Conservation (phyloP, 2,797 vertebrate genomes). For the Oryzias sinensis region DNA sequence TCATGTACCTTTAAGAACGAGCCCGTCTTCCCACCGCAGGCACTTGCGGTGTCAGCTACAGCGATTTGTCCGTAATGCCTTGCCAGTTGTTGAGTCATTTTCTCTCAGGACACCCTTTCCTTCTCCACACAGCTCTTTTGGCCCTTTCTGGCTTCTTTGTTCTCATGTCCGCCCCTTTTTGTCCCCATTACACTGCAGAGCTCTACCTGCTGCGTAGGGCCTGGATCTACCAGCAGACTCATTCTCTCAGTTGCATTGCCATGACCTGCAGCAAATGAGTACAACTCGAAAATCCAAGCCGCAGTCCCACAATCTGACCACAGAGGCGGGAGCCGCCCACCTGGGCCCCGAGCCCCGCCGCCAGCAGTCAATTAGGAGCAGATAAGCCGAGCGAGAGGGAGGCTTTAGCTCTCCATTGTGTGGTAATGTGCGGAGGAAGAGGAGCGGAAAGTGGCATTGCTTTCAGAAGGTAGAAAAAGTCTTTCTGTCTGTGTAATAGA, state of each 20-base stretch:
- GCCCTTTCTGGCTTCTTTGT: conserved; percentile 2
- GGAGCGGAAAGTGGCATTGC: conserved; percentile 51
- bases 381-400: conserved; percentile 52
- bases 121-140: conserved; percentile 9
- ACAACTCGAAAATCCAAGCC: conserved; percentile 51
- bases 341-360: conserved; percentile 9
- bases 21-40: conserved; percentile 2
- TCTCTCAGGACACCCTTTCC: conserved; percentile 17
- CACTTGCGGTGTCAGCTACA: conserved; percentile 21
- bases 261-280: conserved; percentile 48
- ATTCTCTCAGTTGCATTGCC: conserved; percentile 18
- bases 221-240: conserved; percentile 15
- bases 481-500: conserved; percentile 64
- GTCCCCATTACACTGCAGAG: conserved; percentile 5
- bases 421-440: conserved; percentile 35
- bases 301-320: conserved; percentile 36
- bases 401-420: conserved; percentile 52
- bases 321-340: conserved; percentile 23
- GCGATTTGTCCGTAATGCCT: conserved; percentile 31
- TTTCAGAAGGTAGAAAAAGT: conserved; percentile 56
- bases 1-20: not conserved
- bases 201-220: conserved; percentile 45
- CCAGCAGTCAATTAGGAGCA: conserved; percentile 59
- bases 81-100: conserved; percentile 29
- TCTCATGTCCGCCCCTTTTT: conserved; percentile 17